Evolutionary conservation across 2,888 invertebrate genomes (phyloP).

Genomic region (Meliscaeva auricollis): DNA sequence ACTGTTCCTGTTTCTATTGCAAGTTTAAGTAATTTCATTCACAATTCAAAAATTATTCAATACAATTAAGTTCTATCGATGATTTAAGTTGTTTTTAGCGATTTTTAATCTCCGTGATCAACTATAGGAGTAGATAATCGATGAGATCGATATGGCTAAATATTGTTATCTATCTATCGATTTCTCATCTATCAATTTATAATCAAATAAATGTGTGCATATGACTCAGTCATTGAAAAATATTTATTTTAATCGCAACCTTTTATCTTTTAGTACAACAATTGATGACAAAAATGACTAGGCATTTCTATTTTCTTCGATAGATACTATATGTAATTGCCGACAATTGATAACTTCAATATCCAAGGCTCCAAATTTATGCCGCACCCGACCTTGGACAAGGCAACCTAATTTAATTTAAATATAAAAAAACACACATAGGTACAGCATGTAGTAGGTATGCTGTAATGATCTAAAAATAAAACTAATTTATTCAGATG

Average conservation of each 20-base stretch:
- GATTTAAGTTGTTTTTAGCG: too few relatives aligned
- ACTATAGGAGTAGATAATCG: too few relatives aligned
- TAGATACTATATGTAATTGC: background rate
- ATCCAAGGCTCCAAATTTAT: constrained; percentile 1
- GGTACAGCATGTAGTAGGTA: constrained; percentile 17
- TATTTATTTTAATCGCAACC: background rate
- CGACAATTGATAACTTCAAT: background rate
- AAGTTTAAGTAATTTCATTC: too few relatives aligned
- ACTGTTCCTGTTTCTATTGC: too few relatives aligned
- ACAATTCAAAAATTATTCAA: too few relatives aligned
- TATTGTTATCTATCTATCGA: too few relatives aligned
- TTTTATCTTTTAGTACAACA: too few relatives aligned
- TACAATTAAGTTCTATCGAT: too few relatives aligned
- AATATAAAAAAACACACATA: background rate
- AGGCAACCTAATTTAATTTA: constrained; percentile 48
- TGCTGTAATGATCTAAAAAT: constrained; percentile 70
- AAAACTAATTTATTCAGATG: constrained; percentile 41
- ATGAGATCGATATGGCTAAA: too few relatives aligned
- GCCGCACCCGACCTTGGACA: constrained; percentile 46
- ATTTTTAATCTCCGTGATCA: too few relatives aligned
- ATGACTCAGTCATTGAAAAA: constrained; percentile 5
- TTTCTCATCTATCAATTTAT: too few relatives aligned
- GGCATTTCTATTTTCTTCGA: too few relatives aligned
- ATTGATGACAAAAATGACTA: background rate
- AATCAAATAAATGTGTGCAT: background rate